Percentiles rank a stretch among this genome's conserved stretches.
Conservation (phyloP, 2,113 vertebrate species). For the Microcebus griseorufus region DNA sequence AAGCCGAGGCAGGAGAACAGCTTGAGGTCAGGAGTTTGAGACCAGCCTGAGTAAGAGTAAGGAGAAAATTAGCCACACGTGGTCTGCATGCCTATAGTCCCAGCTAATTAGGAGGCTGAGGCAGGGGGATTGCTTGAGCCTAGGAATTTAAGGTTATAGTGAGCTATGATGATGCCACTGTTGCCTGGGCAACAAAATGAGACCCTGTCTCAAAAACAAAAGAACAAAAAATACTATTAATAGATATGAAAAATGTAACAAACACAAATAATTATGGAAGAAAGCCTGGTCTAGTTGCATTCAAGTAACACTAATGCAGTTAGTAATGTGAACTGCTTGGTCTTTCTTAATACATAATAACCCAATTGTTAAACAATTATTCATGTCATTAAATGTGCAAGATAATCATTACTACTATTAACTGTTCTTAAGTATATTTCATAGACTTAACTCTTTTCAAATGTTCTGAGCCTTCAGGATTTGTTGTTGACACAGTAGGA, state of each 20-base stretch:
- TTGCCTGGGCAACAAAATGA: no score
- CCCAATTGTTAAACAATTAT: background rate
- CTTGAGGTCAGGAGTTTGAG: no score
- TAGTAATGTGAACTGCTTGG: background rate
- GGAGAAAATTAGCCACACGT: no score
- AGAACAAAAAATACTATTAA: background rate
- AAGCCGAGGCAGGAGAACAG: no score
- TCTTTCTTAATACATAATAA: constrained; percentile 19
- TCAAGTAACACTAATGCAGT: background rate
- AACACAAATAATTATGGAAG: background rate
- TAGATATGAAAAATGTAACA: background rate
- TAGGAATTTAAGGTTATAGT: no score
- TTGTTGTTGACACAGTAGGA: background rate
- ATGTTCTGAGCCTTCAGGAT: background rate
- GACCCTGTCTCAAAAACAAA: no score
- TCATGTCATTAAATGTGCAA: constrained; percentile 19
- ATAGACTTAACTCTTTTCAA: background rate
- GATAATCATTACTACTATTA: background rate
- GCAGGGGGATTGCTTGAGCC: no score
- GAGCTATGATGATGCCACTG: no score
- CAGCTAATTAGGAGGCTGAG: no score
- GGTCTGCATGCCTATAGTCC: no score
- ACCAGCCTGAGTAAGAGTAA: no score
- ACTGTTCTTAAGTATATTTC: background rate
- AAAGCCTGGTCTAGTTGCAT: background rate